Conservation (phyloP, 2,113 vertebrate genomes). For the Melanocharis versteri region DNA sequence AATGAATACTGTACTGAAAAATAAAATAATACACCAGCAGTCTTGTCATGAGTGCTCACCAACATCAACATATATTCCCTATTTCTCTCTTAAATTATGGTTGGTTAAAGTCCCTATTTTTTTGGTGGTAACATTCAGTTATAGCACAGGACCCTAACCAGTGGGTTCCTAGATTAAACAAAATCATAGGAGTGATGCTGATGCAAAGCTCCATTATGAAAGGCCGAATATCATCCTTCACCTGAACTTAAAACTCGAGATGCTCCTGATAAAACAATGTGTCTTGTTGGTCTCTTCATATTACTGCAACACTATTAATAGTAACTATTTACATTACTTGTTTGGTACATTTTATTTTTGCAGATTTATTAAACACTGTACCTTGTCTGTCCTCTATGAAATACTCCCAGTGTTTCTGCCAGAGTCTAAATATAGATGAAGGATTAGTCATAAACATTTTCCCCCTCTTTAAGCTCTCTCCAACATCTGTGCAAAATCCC, state of each 20-base stretch:
- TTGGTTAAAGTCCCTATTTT: neutral
- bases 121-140: neutral
- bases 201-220: neutral
- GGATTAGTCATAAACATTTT: conserved; percentile 78
- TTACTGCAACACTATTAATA: neutral
- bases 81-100: neutral
- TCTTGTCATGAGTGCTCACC: neutral
- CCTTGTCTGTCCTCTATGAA: neutral
- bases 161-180: neutral
- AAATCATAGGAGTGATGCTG: neutral
- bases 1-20: neutral
- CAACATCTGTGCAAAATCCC: conserved; percentile 82
- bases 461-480: conserved; percentile 72
- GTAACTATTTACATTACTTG: neutral
- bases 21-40: neutral
- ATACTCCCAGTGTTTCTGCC: conserved; percentile 10
- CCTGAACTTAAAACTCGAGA: neutral
- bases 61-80: neutral
- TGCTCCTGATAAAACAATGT: neutral
- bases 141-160: neutral
- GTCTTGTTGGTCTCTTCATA: neutral
- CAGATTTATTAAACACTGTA: neutral
- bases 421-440: conserved; percentile 65
- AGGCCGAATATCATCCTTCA: neutral
- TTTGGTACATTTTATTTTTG: neutral